Base-by-base conservation (phyloP, 2,113 vertebrate genomes). In the Sula dactylatra region DNA sequence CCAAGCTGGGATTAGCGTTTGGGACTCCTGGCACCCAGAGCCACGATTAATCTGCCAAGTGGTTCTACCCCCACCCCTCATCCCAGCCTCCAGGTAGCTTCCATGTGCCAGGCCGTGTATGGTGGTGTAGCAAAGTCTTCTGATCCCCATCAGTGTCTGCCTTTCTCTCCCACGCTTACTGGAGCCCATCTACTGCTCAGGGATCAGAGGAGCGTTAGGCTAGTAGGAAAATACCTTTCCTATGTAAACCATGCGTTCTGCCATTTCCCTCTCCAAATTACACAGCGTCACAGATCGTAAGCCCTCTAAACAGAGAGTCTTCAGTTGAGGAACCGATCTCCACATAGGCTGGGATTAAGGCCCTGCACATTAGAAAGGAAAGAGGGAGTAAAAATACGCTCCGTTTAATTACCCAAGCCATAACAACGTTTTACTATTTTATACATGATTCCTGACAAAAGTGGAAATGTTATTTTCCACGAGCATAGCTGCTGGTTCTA, bases 391-490 rank as follows among this genome's bases (percentile, higher is more conserved):
- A 80, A 94, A 91, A 66, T 3, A 54, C 1, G 45, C 49, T 64
- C 86, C 10, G 7, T 84, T 95, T 90, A 85, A 95, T 86, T 86
- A 88, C 93, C 66, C 74, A 56, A 90, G 58, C 80, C 92, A 25
- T 26, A 77, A 49, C 86, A 87, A 22, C 83, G 26, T 62, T 7
- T 24, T 10, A 21, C 78, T 80, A 6, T 66, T 93, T 83, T 54
- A 65, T 8, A 74, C 83, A 67, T 22, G 8, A 27, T 3, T 66
- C 94, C 96, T 40, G 65, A 94, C 92, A 82, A 79, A 93, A 92
- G 83, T 69, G 94, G 96, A 74, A 95, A 96, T 86, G 91, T 82
- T 94, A 82, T 91, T 94, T 91, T 96, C 94, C 94, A 97, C 45
- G 1, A 81, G 84, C 93, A 67, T 47, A 61, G 95, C 92, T 82